Evolutionary conservation across 2,888 invertebrate species (phyloP), one percentile per base, ranked within the genome.

Genomic region (Acleris holmiana): DNA sequence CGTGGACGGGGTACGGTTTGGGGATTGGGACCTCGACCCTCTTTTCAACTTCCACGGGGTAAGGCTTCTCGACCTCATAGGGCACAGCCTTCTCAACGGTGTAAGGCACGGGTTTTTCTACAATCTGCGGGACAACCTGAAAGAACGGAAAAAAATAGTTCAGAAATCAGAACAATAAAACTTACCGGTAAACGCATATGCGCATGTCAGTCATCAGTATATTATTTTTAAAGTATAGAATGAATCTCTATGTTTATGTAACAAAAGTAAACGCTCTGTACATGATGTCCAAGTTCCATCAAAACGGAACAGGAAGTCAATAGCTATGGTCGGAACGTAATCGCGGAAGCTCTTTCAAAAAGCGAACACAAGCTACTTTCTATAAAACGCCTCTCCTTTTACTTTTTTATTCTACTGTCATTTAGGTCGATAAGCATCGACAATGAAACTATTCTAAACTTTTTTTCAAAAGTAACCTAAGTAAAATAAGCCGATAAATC

Each of bases 1-100:
- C 94, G 72, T 96, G 96, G 73, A 96, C 95, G 63, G 95, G 95
- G 86, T 96, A 96, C 6, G 96, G 95, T 78, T 95, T 95, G 74
- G 95, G 94, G 73, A 95, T 93, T 15, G 95, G 94, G 50, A 96
- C 94, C 79, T 95, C 95, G 54, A 96, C 95, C 79, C 94, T 95
- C 88, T 95, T 96, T 70, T 96, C 94, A 29, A 96, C 95, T 83
- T 95, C 95, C 5, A 96, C 95, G 73, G 95, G 95, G 93, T 95
- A 96, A 5, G 96, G 96, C 78, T 94, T 95, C 77, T 95, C 95
- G 2, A 96, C 94, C 72, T 95, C 95, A 75, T 95, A 95, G 19
- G 95, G 95, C 21, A 95, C 94, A 21, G 95, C 94, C 77, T 95
- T 95, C 78, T 96, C 96, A 4, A 96, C 95, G 2, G 95, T 94